phyloP scores from a whole-genome alignment of 2,888 invertebrate species.

The Agrochola lychnidis region DNA sequence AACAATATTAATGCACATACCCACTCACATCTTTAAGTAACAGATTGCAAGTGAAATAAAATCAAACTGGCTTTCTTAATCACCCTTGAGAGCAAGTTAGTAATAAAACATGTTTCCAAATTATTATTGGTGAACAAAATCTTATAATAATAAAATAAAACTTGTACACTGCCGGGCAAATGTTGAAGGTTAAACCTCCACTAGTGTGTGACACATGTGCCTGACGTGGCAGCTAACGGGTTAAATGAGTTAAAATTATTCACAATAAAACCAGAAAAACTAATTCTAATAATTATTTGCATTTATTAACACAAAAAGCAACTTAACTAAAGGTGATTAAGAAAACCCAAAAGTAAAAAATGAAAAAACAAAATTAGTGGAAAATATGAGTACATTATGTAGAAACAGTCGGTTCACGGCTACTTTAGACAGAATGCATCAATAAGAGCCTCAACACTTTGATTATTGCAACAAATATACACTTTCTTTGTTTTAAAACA shows the following conservation, averaged over 20 bases:
- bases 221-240: background rate
- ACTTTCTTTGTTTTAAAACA: background rate
- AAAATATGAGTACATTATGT: slow-evolving; percentile 72
- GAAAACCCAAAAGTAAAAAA: slow-evolving; percentile 57
- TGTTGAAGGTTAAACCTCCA: background rate
- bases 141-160: background rate
- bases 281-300: slow-evolving; percentile 21
- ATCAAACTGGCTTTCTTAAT: slow-evolving; percentile 58
- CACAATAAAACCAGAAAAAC: background rate
- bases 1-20: slow-evolving; percentile 59
- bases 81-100: slow-evolving; percentile 45
- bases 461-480: slow-evolving; percentile 34
- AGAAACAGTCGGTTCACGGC: slow-evolving; percentile 65
- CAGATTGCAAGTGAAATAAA: slow-evolving; percentile 55
- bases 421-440: slow-evolving; percentile 75
- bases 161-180: background rate
- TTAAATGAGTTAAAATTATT: slow-evolving; percentile 14
- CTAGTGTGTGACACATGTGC: background rate
- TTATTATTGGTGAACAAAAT: background rate
- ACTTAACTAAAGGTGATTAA: slow-evolving; percentile 57
- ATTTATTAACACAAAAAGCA: slow-evolving; percentile 37
- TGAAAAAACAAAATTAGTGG: slow-evolving; percentile 71
- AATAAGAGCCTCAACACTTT: slow-evolving; percentile 61
- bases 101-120: background rate
- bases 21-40: slow-evolving; percentile 63